These are phyloP conservation scores for Ibidorhyncha struthersii DNA, from an alignment of 2,113 vertebrate species.

Conservation along the genomic window DNA sequence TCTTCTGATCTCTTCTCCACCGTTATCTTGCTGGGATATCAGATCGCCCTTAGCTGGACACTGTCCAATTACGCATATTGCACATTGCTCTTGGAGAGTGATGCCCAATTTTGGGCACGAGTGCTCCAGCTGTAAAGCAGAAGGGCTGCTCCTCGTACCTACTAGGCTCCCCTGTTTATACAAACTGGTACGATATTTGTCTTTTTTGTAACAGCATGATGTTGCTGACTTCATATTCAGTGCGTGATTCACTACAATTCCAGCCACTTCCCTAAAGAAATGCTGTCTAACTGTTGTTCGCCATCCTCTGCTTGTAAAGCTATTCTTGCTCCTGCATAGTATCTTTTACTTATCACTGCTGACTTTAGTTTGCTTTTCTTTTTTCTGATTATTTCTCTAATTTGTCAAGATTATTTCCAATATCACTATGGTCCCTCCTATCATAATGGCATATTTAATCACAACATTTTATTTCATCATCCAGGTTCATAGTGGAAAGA, in stretches of 20 bases:
- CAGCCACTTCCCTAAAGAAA: neutral
- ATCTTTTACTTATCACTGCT: neutral
- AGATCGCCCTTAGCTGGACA: neutral
- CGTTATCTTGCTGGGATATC: neutral
- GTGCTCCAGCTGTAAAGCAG: neutral
- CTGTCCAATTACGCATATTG: neutral
- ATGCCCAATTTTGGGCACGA: constrained; percentile 44
- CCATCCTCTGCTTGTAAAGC: neutral
- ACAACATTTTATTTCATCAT: neutral
- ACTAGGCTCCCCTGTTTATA: neutral
- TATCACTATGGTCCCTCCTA: neutral
- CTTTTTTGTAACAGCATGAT: neutral
- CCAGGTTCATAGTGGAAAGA: neutral
- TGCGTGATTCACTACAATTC: neutral
- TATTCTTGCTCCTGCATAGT: neutral
- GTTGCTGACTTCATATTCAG: neutral
- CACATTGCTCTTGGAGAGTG: neutral
- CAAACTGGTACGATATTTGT: neutral
- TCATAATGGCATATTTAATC: neutral
- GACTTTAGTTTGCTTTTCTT: neutral
- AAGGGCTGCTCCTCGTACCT: neutral
- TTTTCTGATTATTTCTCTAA: neutral
- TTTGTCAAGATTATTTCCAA: neutral
- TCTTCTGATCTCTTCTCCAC: neutral
- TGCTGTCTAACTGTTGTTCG: neutral